Evolutionary conservation across 2,113 vertebrate species (phyloP).

Genomic region (Sminthopsis crassicaudata): DNA sequence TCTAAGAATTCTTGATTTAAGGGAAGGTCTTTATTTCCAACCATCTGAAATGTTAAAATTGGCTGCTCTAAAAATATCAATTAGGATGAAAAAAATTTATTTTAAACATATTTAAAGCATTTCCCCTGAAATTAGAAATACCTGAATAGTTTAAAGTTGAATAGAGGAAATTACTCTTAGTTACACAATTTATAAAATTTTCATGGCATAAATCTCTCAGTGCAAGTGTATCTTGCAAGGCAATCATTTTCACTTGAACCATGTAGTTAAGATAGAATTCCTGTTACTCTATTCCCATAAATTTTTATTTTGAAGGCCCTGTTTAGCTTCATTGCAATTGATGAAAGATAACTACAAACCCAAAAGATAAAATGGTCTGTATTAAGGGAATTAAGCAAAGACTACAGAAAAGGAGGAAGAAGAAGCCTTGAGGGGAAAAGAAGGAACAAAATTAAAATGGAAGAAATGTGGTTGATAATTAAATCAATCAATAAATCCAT

Average conservation of each 20-base stretch:
- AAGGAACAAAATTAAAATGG: neutral
- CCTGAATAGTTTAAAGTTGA: no score
- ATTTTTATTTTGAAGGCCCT: constrained; percentile 59
- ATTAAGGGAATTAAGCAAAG: constrained; percentile 44
- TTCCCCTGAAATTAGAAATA: constrained; percentile 54
- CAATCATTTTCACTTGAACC: constrained; percentile 45
- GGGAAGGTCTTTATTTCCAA: constrained; percentile 17
- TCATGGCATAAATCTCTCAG: constrained; percentile 62
- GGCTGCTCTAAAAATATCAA: constrained; percentile 14
- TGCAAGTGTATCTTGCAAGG: constrained; percentile 42
- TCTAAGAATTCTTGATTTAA: constrained; percentile 16
- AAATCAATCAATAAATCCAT: constrained; percentile 15
- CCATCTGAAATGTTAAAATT: constrained; percentile 27
- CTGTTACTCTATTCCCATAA: constrained; percentile 28
- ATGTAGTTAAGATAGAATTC: constrained; percentile 44
- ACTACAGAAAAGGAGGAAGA: constrained; percentile 44
- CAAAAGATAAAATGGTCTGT: constrained; percentile 23
- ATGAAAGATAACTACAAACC: constrained; percentile 14
- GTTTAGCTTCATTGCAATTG: constrained; percentile 50
- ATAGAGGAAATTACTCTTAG: constrained; percentile 38
- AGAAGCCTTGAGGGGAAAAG: neutral
- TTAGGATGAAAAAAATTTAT: constrained; percentile 48
- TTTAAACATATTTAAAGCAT: constrained; percentile 63
- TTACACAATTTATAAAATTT: constrained; percentile 69
- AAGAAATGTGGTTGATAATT: neutral